A percentile compares a stretch with the other conserved stretches of the same genome.
These are phyloP conservation scores for Drosophila virilis DNA, from an alignment of 1,140 invertebrate genomes.

Conservation along the genomic window DNA sequence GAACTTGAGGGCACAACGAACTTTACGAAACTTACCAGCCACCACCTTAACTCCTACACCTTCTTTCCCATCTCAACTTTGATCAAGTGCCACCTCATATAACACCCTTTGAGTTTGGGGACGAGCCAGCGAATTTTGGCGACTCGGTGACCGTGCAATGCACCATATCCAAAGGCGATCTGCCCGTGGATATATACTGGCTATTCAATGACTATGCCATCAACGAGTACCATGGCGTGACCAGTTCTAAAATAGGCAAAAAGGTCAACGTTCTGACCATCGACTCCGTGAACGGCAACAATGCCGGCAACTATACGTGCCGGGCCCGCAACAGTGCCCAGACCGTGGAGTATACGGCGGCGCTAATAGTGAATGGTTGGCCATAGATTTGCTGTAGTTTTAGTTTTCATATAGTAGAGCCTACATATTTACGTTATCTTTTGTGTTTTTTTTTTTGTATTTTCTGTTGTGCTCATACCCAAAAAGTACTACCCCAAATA, in stretches of 20 bases:
- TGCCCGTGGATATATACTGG: slow-evolving; percentile 89
- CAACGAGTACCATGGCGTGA: slow-evolving; percentile 88
- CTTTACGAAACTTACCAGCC: background rate
- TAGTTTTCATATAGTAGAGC: slow-evolving; percentile 29
- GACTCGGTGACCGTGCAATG: slow-evolving; percentile 89
- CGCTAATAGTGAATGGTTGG: slow-evolving; percentile 91
- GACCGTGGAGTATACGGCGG: slow-evolving; percentile 88
- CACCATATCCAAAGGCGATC: slow-evolving; percentile 89
- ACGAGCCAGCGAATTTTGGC: slow-evolving; percentile 89
- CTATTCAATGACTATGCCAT: slow-evolving; percentile 87
- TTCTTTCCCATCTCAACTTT: no score
- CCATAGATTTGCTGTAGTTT: slow-evolving; percentile 21
- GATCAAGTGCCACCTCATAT: slow-evolving; percentile 87
- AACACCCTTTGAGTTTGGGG: slow-evolving; percentile 88
- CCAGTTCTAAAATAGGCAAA: slow-evolving; percentile 90
- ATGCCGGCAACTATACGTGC: slow-evolving; percentile 92
- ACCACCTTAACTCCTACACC: no score
- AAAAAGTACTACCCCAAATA: slow-evolving; percentile 87
- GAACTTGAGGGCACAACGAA: slow-evolving; percentile 5
- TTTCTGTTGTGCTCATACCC: slow-evolving; percentile 19
- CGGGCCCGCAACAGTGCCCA: slow-evolving; percentile 91
- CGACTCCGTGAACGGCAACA: slow-evolving; percentile 89
- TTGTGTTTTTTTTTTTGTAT: slow-evolving; percentile 14
- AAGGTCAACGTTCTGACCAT: slow-evolving; percentile 91
- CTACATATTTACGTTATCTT: slow-evolving; percentile 32